These are phyloP conservation scores for Drosophila neoperkinsi DNA, from an alignment of 2,888 invertebrate species.

Conservation along the genomic window DNA sequence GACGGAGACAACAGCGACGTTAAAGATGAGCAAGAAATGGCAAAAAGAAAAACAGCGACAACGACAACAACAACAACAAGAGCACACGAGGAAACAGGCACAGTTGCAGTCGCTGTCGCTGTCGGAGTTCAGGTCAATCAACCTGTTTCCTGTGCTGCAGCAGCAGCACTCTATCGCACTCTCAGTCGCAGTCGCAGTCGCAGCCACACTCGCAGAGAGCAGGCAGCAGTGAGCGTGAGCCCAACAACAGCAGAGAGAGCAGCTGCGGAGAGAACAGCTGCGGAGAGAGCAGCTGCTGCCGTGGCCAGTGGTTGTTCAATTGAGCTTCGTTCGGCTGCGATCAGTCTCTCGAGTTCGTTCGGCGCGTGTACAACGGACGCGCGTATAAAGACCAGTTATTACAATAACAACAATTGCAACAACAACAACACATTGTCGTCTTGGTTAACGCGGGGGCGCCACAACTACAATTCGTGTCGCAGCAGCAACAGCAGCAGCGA, in stretches of 20 bases:
- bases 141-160: conserved; percentile 78
- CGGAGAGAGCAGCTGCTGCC: conserved; percentile 19
- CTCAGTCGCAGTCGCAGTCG: conserved; percentile 26
- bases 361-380: conserved; percentile 67
- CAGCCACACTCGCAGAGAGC: conserved; percentile 26
- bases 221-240: conserved; percentile 3
- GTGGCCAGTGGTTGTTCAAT: conserved; percentile 26
- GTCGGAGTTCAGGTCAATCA: conserved; percentile 79
- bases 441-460: conserved; percentile 51
- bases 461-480: conserved; percentile 48
- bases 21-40: conserved; percentile 8
- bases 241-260: conserved; percentile 15
- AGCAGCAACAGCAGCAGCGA: conserved; percentile 35
- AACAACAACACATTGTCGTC: conserved; percentile 52
- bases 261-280: conserved; percentile 5
- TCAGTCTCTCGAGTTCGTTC: conserved; percentile 82
- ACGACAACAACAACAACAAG: conserved; percentile 36
- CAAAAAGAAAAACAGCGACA: conserved; percentile 26
- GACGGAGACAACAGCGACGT: conserved; percentile 10
- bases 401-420: conserved; percentile 28
- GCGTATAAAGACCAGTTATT: conserved; percentile 17
- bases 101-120: conserved; percentile 46
- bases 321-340: conserved; percentile 52
- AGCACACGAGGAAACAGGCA: conserved; percentile 47
- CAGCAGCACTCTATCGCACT: conserved; percentile 27